Base-by-base conservation (phyloP, 2,888 invertebrate genomes). In the Drosophila antonietae region DNA sequence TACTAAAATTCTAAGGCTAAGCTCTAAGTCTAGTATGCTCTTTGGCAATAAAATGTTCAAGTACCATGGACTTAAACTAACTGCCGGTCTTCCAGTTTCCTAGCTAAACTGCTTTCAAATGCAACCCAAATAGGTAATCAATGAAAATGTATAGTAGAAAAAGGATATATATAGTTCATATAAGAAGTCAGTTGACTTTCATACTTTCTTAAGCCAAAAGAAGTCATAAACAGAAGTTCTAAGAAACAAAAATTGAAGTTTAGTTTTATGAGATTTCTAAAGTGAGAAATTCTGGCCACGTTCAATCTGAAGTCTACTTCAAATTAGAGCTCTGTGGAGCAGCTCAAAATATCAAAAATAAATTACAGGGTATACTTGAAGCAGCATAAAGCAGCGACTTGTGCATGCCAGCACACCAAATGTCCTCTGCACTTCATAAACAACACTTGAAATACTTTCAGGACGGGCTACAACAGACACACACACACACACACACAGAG, bases 341-440 rank as follows among this genome's bases (percentile, higher is more conserved):
- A 31, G 31, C 31, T 31, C 31, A 31, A 33, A 20, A 43, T 43
- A 18, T 5, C n/a, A 2, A 2, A 28, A 28, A 15, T 2, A 0
- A 23, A 23, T 43, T 37, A 43, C 44, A 75, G 79, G 76, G 79
- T 79, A 76, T 51, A 18, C 14, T 14, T 51, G 18, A 14, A 14
- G 35, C 35, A 20, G 18, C 51, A 14, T 20, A 14, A 3, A 31
- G 8, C 18, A 4, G 35, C 3, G 51, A 0, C 33, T 14, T 18
- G 1, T 77, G 55, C 71, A 79, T 57, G 75, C 59, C 79, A 64
- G 62, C 55, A 63, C 65, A 63, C 63, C 55, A 56, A 64, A 75
- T 65, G 51, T 20, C 62, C 57, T 69, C 69, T 70, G 75, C 81
- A 90, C 90, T 89, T 90, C 84, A 89, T 89, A 78, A 90, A 86